Evolutionary conservation across 2,797 vertebrate genomes (phyloP), one percentile per base, ranked within the genome.

Genomic region (Coregonus ussuriensis): DNA sequence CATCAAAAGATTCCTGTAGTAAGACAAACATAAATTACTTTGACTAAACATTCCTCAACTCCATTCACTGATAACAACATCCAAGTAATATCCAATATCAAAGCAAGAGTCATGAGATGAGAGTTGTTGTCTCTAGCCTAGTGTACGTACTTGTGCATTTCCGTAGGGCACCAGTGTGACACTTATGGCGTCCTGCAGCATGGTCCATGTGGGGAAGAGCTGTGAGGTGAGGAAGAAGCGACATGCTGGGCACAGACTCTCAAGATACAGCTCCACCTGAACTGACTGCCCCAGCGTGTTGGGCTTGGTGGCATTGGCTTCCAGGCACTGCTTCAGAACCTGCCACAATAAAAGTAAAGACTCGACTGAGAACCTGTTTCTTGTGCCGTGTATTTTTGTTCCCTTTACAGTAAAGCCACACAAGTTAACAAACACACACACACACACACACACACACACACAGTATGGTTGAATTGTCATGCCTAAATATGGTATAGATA

Each of bases 91-190:
- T 47, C 56, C 56, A 21, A 6, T 5, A 4, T 6, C 59, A 33
- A 72, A 33, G 6, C 53, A 54, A 53, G 53, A 21, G 16, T 31
- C 7, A 18, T 33, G 71, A 72, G 51, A 31, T 54, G 71, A 35
- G 52, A 6, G 5, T n/a, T 3, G 31, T 72, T 4, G 18, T 33
- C 7, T 33, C 29, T 53, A 29, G 51, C 52, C n/a, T 33, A 33
- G 11, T 6, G 56, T 52, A 53, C 52, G 4, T 87, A 99, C 98
- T 94, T 91, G 0, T 0, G 98, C 96, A 0, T 99, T 99, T 11
- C 98, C 98, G 0, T 92, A 99, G 4, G 98, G 97, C 71, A 99
- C 96, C 83, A 99, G 88, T 0, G 92, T 94, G 77, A 98, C 59
- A 4, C 63, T 77, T 82, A 99, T 92, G 83, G 95, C 95, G 2